Conservation (phyloP, 1,140 invertebrate genomes). For the Colletes gigas region DNA sequence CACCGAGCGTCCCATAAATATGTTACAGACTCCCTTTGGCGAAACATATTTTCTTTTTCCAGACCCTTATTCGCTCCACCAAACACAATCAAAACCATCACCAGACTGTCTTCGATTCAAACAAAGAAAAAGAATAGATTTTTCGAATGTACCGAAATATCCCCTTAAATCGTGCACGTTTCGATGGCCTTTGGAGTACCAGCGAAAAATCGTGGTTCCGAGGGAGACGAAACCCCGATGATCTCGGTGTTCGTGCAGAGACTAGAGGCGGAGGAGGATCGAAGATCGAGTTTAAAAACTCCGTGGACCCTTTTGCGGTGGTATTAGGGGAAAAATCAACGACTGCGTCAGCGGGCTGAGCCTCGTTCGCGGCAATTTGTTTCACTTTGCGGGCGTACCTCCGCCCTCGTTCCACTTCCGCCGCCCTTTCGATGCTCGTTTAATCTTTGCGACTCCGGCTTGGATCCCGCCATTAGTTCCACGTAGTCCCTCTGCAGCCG, state of each 20-base stretch:
- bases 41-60: neutral
- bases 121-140: too few relatives aligned
- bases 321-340: constrained; percentile 60
- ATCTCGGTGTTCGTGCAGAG: too few relatives aligned
- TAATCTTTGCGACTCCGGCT: constrained; percentile 59
- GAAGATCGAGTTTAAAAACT: constrained; percentile 43
- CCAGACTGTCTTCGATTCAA: too few relatives aligned
- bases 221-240: too few relatives aligned
- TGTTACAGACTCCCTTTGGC: neutral
- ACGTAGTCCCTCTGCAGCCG: constrained; percentile 23
- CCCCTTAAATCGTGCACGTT: too few relatives aligned
- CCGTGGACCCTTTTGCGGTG: constrained; percentile 13
- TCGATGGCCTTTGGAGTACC: too few relatives aligned
- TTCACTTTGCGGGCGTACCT: constrained; percentile 59
- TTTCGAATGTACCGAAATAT: too few relatives aligned
- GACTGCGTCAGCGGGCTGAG: constrained; percentile 36
- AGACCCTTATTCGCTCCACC: too few relatives aligned
- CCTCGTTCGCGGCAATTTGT: constrained; percentile 62
- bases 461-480: constrained; percentile 59
- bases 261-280: neutral
- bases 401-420: constrained; percentile 49
- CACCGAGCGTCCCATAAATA: constrained; percentile 25
- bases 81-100: too few relatives aligned
- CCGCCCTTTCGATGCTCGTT: constrained; percentile 59
- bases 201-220: too few relatives aligned